A percentile compares a stretch with the other conserved stretches of the same genome.
phyloP scores from a whole-genome alignment of 1,140 invertebrate species.

The Drosophila tropicalis region DNA sequence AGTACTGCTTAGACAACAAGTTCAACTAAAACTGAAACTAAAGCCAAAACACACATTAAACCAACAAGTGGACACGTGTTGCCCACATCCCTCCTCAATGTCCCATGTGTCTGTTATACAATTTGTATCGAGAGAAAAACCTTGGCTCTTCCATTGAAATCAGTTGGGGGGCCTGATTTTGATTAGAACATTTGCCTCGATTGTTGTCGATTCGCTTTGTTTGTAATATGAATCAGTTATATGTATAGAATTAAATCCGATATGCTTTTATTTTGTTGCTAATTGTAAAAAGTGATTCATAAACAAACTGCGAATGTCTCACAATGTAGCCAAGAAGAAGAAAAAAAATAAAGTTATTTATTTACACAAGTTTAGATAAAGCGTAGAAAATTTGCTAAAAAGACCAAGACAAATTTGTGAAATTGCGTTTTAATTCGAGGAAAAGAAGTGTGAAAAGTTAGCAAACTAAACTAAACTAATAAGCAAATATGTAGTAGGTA shows the following conservation, averaged over 20 bases:
- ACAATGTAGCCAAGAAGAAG: neutral
- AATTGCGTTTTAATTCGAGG: neutral
- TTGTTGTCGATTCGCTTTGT: neutral
- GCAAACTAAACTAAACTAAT: neutral
- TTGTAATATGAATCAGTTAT: neutral
- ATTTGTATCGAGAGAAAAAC: neutral
- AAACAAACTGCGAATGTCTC: neutral
- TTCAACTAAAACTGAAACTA: neutral
- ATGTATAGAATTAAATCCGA: neutral
- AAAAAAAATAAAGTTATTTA: neutral
- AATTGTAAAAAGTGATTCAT: slow-evolving; percentile 6
- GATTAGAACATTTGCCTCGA: neutral
- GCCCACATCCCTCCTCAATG: neutral
- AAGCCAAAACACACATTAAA: neutral
- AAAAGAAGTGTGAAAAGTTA: neutral
- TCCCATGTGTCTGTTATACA: slow-evolving; percentile 5
- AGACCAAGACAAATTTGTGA: neutral
- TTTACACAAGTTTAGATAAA: neutral
- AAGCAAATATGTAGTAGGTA: no score
- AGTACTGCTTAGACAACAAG: slow-evolving; percentile 6
- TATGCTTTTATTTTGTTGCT: neutral
- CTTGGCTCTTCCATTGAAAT: neutral
- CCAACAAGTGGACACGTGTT: slow-evolving; percentile 8
- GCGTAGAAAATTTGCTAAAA: neutral
- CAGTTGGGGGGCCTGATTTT: neutral